Evolutionary conservation across 2,113 vertebrate species (phyloP).

Genomic region (Amblyornis subalaris): DNA sequence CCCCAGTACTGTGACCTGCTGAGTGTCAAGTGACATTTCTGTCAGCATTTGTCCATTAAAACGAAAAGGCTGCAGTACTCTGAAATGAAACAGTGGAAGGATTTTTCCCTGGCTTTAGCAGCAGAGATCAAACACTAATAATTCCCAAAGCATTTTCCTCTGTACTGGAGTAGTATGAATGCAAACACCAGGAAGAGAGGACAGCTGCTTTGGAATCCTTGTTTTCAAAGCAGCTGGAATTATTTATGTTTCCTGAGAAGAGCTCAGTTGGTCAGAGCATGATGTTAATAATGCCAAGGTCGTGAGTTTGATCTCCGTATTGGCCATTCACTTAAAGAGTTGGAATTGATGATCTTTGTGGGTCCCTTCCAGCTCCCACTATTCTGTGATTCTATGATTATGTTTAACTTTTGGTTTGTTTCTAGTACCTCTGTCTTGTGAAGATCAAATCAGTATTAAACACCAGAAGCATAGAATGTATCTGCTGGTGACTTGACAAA

Average conservation of each 20-base stretch:
- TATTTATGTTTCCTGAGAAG: not conserved
- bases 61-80: not conserved
- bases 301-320: slow-evolving; percentile 37
- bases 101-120: not conserved
- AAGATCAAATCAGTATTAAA: not conserved
- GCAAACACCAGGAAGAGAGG: not conserved
- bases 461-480: not conserved
- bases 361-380: not conserved
- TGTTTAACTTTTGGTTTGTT: not conserved
- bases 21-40: not conserved
- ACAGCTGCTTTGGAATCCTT: not conserved
- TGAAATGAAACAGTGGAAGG: not conserved
- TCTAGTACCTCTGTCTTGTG: not conserved
- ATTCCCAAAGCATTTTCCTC: not conserved
- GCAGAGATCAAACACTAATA: not conserved
- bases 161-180: not conserved
- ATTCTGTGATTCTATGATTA: not conserved
- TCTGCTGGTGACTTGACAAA: not conserved
- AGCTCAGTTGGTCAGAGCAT: slow-evolving; percentile 64
- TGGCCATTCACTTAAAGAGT: not conserved
- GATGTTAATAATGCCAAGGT: slow-evolving; percentile 52
- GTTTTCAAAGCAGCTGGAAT: not conserved
- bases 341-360: not conserved
- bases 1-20: not conserved
- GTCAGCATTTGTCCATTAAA: not conserved